Evolutionary conservation across 2,888 invertebrate genomes (phyloP), one percentile per base, ranked within the genome.

Genomic region (Clistopyga incitator): DNA sequence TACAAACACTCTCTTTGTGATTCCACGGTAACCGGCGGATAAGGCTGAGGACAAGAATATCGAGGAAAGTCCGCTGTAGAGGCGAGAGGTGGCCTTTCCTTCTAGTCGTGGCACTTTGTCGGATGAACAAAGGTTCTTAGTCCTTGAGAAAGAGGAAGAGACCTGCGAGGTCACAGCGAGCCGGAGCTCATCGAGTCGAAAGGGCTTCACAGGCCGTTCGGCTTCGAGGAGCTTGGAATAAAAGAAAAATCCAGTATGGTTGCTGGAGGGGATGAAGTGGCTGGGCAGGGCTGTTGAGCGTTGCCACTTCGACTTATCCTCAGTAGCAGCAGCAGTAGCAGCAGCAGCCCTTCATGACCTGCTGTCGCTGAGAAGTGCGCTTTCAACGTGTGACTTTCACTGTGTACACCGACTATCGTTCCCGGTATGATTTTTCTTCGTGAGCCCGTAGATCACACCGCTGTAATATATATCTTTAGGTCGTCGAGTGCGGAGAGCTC

Each of bases 201-300:
- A 80, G 61, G 80, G 77, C 77, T 83, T 72, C 67, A 74, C 77
- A 52, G 50, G 50, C 59, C 77, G 80, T 83, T 83, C 76, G 72
- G 67, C 72, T 70, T 80, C 68, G 77, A 80, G 72, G 38, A 70
- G 67, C 29, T 78, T 74, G 77, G 85, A 87, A 90, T 87, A 89
- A 90, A 89, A 90, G 88, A 88, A 88, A 85, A 87, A 88, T 90
- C 86, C 87, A 86, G 87, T 89, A 90, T 88, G 88, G 88, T 90
- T 90, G 90, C 89, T 85, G 86, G 88, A 82, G 86, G 89, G 90
- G 86, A 90, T 90, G 90, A 90, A 92, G 91, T 91, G 88, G 87
- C 86, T 67, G 85, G 87, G 82, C 84, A 85, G 86, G 88, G 90
- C 88, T 90, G 89, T 91, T 87, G 84, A 87, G 90, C 80, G 82